Conservation (phyloP, 2,113 vertebrate genomes). For the Melanocharis versteri region DNA sequence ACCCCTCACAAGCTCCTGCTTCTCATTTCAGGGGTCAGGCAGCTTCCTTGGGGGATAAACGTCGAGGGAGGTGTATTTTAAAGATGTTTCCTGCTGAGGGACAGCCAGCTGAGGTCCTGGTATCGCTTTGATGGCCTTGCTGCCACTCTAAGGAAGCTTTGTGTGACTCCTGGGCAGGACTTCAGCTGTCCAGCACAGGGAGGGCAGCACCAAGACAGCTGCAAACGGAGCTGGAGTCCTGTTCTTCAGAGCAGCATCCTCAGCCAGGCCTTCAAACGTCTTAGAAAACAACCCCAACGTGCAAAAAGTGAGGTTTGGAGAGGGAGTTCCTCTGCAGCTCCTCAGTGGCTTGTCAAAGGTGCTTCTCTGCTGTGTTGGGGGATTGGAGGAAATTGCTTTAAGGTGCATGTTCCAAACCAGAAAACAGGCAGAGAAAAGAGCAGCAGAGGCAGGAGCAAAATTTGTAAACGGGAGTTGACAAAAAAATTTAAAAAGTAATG, state of each 20-base stretch:
- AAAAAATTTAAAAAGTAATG: not conserved
- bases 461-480: not conserved
- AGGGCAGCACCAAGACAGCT: constrained; percentile 52
- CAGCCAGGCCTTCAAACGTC: not conserved
- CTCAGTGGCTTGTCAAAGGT: not conserved
- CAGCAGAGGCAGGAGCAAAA: not conserved
- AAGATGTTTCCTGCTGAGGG: constrained; percentile 2
- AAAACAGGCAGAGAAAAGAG: not conserved
- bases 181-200: constrained; percentile 44
- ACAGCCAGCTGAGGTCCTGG: not conserved
- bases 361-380: not conserved
- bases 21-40: not conserved
- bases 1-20: not conserved
- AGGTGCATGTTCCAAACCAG: not conserved
- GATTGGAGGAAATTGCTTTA: not conserved
- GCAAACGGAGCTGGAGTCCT: not conserved
- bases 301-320: not conserved
- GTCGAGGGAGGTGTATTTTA: not conserved
- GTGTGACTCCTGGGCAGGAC: constrained; percentile 1
- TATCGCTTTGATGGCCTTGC: not conserved
- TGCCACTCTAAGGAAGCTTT: not conserved
- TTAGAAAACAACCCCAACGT: accelerated
- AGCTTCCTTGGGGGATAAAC: not conserved
- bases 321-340: not conserved
- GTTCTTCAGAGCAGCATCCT: not conserved